Percentiles rank a stretch among this genome's conserved stretches.
phyloP scores from a whole-genome alignment of 1,140 invertebrate species.

The Diorhabda elongata region DNA sequence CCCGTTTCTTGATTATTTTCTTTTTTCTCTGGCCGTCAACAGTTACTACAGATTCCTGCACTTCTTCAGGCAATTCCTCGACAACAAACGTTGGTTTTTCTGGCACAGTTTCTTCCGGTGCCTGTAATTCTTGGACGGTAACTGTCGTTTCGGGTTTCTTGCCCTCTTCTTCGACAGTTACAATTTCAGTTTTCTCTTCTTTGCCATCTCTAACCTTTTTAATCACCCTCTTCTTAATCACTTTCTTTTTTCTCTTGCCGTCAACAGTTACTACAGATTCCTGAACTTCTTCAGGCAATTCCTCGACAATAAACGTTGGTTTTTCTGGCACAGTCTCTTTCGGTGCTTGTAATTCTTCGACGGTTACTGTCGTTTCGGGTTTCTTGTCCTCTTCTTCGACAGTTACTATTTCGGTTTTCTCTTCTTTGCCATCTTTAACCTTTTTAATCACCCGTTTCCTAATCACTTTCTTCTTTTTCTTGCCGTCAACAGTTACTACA shows the following conservation, averaged over 20 bases:
- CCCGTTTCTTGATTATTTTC: slow-evolving; percentile 30
- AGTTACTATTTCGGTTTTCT: neutral
- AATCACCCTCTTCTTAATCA: slow-evolving; percentile 34
- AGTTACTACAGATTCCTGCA: slow-evolving; percentile 46
- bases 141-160: slow-evolving; percentile 40
- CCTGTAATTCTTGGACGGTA: slow-evolving; percentile 36
- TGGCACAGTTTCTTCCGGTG: slow-evolving; percentile 38
- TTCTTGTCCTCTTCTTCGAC: neutral
- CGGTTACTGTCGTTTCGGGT: neutral
- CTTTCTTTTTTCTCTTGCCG: neutral
- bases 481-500: neutral
- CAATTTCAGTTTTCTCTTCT: slow-evolving; percentile 42
- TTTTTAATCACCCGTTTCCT: neutral
- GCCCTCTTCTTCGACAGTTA: slow-evolving; percentile 39
- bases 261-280: neutral
- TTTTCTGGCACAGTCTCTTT: neutral
- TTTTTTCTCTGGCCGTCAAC: slow-evolving; percentile 32
- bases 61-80: slow-evolving; percentile 43
- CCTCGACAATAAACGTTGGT: neutral
- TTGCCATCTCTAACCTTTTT: slow-evolving; percentile 37
- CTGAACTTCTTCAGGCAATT: neutral
- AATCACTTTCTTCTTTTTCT: neutral
- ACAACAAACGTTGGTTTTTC: slow-evolving; percentile 34
- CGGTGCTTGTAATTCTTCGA: neutral
- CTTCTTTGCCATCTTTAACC: neutral